A percentile compares a stretch with the other conserved stretches of the same genome.
Evolutionary conservation across 2,797 vertebrate species (phyloP).

Genomic region (Epinephelus awoara): DNA sequence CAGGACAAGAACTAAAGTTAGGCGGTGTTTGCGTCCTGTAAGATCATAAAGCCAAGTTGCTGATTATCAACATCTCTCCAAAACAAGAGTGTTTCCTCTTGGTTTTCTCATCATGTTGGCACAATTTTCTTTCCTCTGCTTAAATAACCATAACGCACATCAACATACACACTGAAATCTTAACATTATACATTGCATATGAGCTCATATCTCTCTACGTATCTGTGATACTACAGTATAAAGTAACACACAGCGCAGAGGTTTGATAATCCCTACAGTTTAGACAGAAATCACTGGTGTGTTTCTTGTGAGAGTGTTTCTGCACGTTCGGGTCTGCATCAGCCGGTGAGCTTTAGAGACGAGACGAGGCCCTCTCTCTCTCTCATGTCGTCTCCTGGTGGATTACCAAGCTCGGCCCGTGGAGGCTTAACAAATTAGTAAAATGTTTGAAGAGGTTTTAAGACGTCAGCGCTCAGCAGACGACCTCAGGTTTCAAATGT

Average conservation of each 20-base stretch:
- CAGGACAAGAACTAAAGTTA: too few species aligned
- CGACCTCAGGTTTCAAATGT: slow-evolving; percentile 52
- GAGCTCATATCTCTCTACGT: background rate
- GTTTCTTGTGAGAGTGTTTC: background rate
- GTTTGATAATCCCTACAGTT: slow-evolving; percentile 4
- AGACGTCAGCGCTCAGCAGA: slow-evolving; percentile 37
- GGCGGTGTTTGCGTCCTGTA: too few species aligned
- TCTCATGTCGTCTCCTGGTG: slow-evolving; percentile 52
- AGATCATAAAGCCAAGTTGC: too few species aligned
- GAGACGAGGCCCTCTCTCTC: slow-evolving; percentile 18
- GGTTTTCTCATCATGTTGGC: too few species aligned
- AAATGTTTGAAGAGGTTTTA: slow-evolving; percentile 62
- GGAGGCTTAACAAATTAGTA: slow-evolving; percentile 59
- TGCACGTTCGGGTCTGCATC: background rate
- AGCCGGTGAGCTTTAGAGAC: slow-evolving; percentile 1
- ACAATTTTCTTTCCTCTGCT: too few species aligned
- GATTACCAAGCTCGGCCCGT: slow-evolving; percentile 55
- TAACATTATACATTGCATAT: background rate
- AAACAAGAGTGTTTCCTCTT: too few species aligned
- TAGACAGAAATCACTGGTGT: background rate
- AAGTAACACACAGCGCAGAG: background rate
- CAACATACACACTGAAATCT: background rate
- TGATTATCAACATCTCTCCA: too few species aligned
- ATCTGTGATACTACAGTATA: background rate
- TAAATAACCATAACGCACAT: background rate